A percentile compares a stretch with the other conserved stretches of the same genome.
These are phyloP conservation scores for Electrophaes corylata DNA, from an alignment of 2,888 invertebrate species.

Conservation along the genomic window DNA sequence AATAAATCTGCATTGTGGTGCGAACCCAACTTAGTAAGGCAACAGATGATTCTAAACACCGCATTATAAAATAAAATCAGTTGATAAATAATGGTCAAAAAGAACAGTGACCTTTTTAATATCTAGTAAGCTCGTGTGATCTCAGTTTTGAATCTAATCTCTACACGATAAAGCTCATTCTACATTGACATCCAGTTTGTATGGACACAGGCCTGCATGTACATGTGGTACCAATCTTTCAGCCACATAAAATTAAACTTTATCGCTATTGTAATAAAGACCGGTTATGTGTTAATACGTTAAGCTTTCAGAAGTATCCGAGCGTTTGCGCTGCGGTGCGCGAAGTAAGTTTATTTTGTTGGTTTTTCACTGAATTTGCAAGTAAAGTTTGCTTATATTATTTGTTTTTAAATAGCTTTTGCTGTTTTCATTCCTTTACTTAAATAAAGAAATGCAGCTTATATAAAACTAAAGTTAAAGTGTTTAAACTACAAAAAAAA, in stretches of 20 bases:
- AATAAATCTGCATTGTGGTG: too few relatives aligned
- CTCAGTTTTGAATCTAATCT: not conserved
- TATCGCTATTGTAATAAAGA: slow-evolving; percentile 34
- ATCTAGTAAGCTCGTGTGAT: not conserved
- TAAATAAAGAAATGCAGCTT: not conserved
- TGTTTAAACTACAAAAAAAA: too few relatives aligned
- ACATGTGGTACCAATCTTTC: slow-evolving; percentile 36
- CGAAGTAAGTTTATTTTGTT: slow-evolving; percentile 30
- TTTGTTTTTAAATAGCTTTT: slow-evolving; percentile 2
- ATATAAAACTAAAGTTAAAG: not conserved
- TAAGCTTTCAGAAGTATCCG: slow-evolving; percentile 30
- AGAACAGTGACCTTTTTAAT: too few relatives aligned
- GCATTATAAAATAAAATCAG: too few relatives aligned
- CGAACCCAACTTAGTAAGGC: too few relatives aligned
- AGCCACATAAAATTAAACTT: slow-evolving; percentile 45
- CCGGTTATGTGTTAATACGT: slow-evolving; percentile 36
- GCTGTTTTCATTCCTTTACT: not conserved
- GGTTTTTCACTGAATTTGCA: slow-evolving; percentile 13
- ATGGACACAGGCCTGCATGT: slow-evolving; percentile 14
- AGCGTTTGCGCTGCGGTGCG: slow-evolving; percentile 28
- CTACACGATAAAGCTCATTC: not conserved
- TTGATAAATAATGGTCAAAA: too few relatives aligned
- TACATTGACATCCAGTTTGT: not conserved
- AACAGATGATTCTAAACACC: too few relatives aligned
- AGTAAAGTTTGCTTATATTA: slow-evolving; percentile 7